Evolutionary conservation across 2,113 vertebrate species (phyloP), one percentile per base, ranked within the genome.

Genomic region (Brachypodius melanocephalos): DNA sequence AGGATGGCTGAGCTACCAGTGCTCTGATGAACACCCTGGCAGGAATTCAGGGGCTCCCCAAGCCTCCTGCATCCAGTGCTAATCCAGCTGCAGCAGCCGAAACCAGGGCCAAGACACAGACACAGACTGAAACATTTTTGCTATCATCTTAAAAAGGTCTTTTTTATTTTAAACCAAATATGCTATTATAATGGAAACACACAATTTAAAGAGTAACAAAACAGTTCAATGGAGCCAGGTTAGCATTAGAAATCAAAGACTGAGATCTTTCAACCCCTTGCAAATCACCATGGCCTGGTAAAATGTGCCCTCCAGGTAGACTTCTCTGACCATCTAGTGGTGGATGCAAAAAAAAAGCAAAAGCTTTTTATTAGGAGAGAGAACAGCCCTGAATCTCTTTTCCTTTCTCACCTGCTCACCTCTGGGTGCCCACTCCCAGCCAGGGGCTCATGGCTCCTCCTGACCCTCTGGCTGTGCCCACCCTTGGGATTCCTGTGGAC

Each of bases 311-410:
- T 84, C 58, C 5, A 22, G 66, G 65, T 43, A 42, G 66, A 87
- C 66, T 89, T 80, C 74, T 66, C 54, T 62, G 77, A 72, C 46
- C 63, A 58, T 62, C n/a, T 69, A 74, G 51, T 61, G 58, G 55
- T 0, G 8, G 14, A 81, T 25, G 40, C 6, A 36, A 62, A 76
- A 61, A 76, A 61, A 83, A 76, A 36, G 24, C 36, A 77, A 74
- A 94, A 88, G 25, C 8, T 93, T 79, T 93, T 93, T 57, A 51
- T 91, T 54, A 93, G 55, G 66, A 85, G 55, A 66, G 40, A 80
- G 38, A 75, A 51, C 59, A 62, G 59, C 38, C 71, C 69, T 62
- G 63, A 71, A 69, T 36, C 38, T 42, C 34, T 83, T 65, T 25
- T 48, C 24, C 34, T 28, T 19, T 38, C 65, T 84, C 9, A n/a